Conservation (phyloP, 1,140 invertebrate species). For the Sycophila sp. region DNA sequence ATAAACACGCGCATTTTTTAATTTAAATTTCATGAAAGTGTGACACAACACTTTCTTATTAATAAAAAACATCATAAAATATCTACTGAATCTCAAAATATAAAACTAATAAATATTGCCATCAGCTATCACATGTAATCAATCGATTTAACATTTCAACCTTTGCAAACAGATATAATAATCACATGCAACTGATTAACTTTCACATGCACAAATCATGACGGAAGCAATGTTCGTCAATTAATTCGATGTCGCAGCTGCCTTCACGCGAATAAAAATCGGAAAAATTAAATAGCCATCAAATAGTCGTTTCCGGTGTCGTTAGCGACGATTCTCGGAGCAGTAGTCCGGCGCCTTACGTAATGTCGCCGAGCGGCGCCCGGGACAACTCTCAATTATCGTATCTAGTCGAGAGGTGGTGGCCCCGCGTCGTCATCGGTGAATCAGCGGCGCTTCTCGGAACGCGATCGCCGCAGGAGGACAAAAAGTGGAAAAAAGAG, state of each 20-base stretch:
- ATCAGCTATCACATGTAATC: too few relatives aligned
- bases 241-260: neutral
- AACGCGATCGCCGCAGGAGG: neutral
- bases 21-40: too few relatives aligned
- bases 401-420: neutral
- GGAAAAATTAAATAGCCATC: too few relatives aligned
- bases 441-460: conserved; percentile 1
- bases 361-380: neutral
- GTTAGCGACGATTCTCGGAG: neutral
- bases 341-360: neutral
- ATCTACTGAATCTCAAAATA: too few relatives aligned
- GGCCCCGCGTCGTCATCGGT: neutral
- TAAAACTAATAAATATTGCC: too few relatives aligned
- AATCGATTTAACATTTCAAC: too few relatives aligned
- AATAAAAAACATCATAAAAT: too few relatives aligned
- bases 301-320: neutral
- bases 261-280: neutral
- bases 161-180: neutral
- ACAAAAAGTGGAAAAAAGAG: too few relatives aligned
- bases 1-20: too few relatives aligned
- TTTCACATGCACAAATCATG: neutral
- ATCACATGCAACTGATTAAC: neutral
- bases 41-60: too few relatives aligned
- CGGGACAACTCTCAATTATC: conserved; percentile 8
- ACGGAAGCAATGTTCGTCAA: neutral